Percentiles rank a stretch among this genome's conserved stretches.
phyloP scores from a whole-genome alignment of 1,140 invertebrate species.

The Lepidostoma basale region DNA sequence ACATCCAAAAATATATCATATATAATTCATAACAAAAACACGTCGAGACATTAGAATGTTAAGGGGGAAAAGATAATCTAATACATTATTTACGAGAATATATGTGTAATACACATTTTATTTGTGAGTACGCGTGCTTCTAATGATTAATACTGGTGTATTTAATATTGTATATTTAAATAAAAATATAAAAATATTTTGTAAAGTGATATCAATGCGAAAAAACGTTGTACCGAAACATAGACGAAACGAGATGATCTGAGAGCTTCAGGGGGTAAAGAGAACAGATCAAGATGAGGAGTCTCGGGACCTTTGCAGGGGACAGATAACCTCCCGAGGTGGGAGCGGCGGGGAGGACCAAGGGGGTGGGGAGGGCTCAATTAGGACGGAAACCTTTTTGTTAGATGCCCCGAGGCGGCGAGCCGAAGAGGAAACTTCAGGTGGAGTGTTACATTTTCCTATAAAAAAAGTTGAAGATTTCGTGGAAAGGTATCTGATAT shows the following conservation, averaged over 20 bases:
- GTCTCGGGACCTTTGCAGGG: not conserved
- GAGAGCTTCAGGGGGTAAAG: not conserved
- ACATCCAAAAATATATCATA: too few relatives aligned
- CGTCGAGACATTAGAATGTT: too few relatives aligned
- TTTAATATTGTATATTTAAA: too few relatives aligned
- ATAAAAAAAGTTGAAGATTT: not conserved
- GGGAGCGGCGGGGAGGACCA: not conserved
- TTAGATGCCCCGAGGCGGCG: not conserved
- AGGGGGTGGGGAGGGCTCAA: not conserved
- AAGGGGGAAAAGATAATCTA: too few relatives aligned
- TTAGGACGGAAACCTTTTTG: conserved; percentile 19
- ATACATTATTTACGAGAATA: too few relatives aligned
- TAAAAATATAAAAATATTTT: too few relatives aligned
- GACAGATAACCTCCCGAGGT: conserved; percentile 4
- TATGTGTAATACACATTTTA: not conserved
- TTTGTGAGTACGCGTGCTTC: too few relatives aligned
- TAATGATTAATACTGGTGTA: too few relatives aligned
- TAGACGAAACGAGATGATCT: conserved; percentile 6
- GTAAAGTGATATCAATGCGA: too few relatives aligned
- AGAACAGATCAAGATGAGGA: not conserved
- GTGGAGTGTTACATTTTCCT: not conserved
- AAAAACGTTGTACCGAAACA: too few relatives aligned
- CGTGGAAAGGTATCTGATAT: too few relatives aligned
- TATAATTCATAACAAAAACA: too few relatives aligned
- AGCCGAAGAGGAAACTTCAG: not conserved